Evolutionary conservation across 1,140 invertebrate species (phyloP).

Genomic region (Drosophila lacertosa): DNA sequence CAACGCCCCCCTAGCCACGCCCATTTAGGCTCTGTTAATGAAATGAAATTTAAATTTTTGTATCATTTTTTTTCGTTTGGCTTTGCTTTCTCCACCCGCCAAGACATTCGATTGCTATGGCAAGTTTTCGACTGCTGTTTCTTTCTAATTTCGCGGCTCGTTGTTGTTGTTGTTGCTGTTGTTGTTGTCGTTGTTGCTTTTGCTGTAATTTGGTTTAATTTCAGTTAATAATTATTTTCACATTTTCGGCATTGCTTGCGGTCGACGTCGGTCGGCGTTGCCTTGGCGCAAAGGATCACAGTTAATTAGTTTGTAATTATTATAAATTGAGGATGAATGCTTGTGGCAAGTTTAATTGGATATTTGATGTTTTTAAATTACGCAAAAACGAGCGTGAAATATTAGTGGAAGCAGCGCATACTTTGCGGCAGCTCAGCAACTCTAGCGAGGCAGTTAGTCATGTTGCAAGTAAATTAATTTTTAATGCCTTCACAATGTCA

Average conservation of each 20-base stretch:
- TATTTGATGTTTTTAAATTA: slow-evolving; percentile 81
- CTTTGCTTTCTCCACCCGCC: slow-evolving; percentile 12
- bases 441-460: slow-evolving; percentile 49
- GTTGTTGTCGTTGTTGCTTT: slow-evolving; percentile 10
- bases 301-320: slow-evolving; percentile 83
- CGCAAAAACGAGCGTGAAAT: slow-evolving; percentile 68
- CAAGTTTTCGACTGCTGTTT: slow-evolving; percentile 15
- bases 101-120: slow-evolving; percentile 58
- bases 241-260: slow-evolving; percentile 75
- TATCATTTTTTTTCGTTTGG: slow-evolving; percentile 39
- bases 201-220: slow-evolving; percentile 76
- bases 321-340: slow-evolving; percentile 83
- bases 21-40: slow-evolving; percentile 27
- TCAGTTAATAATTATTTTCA: slow-evolving; percentile 83
- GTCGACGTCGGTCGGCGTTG: slow-evolving; percentile 57
- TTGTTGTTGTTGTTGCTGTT: slow-evolving; percentile 1
- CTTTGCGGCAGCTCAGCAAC: slow-evolving; percentile 5
- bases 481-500: slow-evolving; percentile 74
- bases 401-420: slow-evolving; percentile 44
- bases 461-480: slow-evolving; percentile 75
- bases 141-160: slow-evolving; percentile 13
- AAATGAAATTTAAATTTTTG: slow-evolving; percentile 67
- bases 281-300: slow-evolving; percentile 68
- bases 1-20: slow-evolving; percentile 7
- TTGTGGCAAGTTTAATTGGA: slow-evolving; percentile 83